Evolutionary conservation across 1,140 invertebrate species (phyloP), one percentile per base, ranked within the genome.

Genomic region (Pogonomyrmex californicus): DNA sequence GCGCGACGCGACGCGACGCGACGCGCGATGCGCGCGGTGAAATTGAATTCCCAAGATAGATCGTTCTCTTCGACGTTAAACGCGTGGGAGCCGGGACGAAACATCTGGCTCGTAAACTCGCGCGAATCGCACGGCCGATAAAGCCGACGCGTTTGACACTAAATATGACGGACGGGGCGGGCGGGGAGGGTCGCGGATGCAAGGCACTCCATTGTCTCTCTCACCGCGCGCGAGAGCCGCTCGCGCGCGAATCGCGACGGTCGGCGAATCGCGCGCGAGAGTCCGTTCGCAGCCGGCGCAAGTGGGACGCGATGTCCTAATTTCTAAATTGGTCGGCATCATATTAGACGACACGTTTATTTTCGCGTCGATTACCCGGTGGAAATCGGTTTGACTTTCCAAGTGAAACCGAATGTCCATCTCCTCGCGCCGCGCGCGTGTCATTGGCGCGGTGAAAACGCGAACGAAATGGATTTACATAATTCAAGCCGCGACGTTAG

Each of bases 381-480:
- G 79, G 68, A 73, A 83, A 83, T 83, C 66, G 79, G 47, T 68
- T 66, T 65, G 76, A 81, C 83, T 86, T 86, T 86, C 83, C 83
- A 86, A 86, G 83, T 86, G 83, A 86, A 86, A 86, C 33, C 75
- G 12, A 30, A 51, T 23, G 65, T 6, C 38, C 38, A n/a, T 51
- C 23, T 23, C 23, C 23, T 23, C 30, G 68, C 66, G 38, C 44
- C 38, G 9, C 66, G 60, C 14, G 63, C 17, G 58, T 65, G 76
- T 79, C 85, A 86, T 51, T 44, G 38, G 12, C 47, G 68, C 33
- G 63, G 85, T 86, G 76, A 83, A 86, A 86, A 83, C 49, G 65
- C 51, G 49, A 83, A 86, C 56, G 23, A 86, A 68, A 81, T 76
- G 62, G 62, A 86, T 86, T 86, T 82, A 68, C 62, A 68, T 66